phyloP scores from a whole-genome alignment of 2,113 vertebrate species.

The Dendropsophus ebraccatus region DNA sequence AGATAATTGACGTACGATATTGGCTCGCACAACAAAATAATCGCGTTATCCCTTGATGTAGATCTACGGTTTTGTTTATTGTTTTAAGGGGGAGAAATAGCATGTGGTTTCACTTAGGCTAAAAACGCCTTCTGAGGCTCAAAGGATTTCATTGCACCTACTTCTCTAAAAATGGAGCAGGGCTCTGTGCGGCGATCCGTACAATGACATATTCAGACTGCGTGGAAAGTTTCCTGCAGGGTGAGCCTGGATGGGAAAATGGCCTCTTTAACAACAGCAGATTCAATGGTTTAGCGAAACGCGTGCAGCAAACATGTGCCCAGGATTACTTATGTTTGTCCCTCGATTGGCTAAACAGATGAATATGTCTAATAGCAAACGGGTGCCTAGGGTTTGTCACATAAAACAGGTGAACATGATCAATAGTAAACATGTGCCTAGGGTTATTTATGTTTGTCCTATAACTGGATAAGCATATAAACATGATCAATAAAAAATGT shows the following conservation, averaged over 20 bases:
- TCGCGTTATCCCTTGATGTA: constrained; percentile 29
- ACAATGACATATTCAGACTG: constrained; percentile 11
- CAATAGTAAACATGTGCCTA: not conserved
- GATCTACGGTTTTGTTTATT: constrained; percentile 27
- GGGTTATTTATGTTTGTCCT: not conserved
- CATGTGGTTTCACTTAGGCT: constrained; percentile 29
- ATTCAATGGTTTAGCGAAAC: constrained; percentile 1
- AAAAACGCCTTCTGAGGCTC: constrained; percentile 6
- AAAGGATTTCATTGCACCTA: constrained; percentile 29
- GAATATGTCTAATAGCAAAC: too few species aligned
- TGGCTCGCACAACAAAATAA: constrained; percentile 18
- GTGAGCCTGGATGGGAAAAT: constrained; percentile 7
- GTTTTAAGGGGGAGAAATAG: not conserved
- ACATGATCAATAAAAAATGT: too few species aligned
- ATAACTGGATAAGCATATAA: too few species aligned
- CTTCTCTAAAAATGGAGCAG: constrained; percentile 24
- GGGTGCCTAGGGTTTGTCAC: too few species aligned
- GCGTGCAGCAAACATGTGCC: too few species aligned
- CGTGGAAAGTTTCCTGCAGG: not conserved
- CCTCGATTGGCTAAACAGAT: too few species aligned
- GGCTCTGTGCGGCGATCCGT: not conserved
- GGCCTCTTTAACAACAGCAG: not conserved
- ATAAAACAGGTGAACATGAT: too few species aligned
- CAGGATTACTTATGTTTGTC: too few species aligned
- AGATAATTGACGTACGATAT: constrained; percentile 8